Percentiles rank a stretch among this genome's conserved stretches.
Evolutionary conservation across 2,797 vertebrate genomes (phyloP).

Genomic region (Cyclopterus lumpus): DNA sequence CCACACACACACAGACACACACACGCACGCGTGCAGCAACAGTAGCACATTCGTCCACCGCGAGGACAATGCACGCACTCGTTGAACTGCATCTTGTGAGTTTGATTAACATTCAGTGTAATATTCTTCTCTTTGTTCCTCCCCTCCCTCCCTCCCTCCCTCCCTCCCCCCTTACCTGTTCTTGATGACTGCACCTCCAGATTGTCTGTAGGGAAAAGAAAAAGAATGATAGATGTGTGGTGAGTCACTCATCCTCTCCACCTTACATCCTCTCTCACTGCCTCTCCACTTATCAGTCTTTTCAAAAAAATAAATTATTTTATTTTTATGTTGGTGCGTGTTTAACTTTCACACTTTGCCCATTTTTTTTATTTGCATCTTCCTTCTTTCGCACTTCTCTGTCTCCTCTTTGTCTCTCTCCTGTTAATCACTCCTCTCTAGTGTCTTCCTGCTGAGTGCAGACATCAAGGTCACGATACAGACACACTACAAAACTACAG

Average conservation of each 20-base stretch:
- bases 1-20: constrained; percentile 30
- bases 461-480: constrained; percentile 77
- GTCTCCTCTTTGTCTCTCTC: constrained; percentile 46
- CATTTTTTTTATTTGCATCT: constrained; percentile 22
- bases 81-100: constrained; percentile 56
- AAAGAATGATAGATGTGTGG: constrained; percentile 60
- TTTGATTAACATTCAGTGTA: constrained; percentile 76
- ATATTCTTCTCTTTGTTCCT: constrained; percentile 56
- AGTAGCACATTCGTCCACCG: constrained; percentile 38
- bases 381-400: constrained; percentile 45
- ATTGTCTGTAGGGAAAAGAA: constrained; percentile 81
- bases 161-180: constrained; percentile 81
- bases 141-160: constrained; percentile 9
- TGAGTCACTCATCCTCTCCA: constrained; percentile 73
- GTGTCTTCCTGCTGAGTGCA: constrained; percentile 71
- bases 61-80: constrained; percentile 26
- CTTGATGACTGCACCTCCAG: constrained; percentile 88
- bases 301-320: constrained; percentile 24
- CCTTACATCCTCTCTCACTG: constrained; percentile 31
- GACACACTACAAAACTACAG: constrained; percentile 62
- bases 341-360: constrained; percentile 61
- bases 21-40: constrained; percentile 7
- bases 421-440: constrained; percentile 73
- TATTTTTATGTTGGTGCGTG: constrained; percentile 22
- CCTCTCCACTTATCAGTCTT: constrained; percentile 28